Evolutionary conservation across 2,797 vertebrate species (phyloP), one percentile per base, ranked within the genome.

Genomic region (Enoplosus armatus): DNA sequence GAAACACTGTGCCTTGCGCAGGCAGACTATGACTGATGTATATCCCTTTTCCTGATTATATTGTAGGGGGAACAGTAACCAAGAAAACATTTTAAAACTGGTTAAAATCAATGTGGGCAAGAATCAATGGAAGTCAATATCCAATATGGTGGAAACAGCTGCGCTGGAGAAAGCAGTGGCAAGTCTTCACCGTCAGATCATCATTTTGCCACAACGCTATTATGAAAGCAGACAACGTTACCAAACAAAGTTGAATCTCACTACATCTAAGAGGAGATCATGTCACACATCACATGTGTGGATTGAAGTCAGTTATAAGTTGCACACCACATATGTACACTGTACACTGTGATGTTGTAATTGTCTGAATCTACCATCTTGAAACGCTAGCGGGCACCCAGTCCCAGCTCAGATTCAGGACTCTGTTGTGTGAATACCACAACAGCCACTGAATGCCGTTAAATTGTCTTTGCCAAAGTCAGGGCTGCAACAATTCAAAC

Each of bases 401-500:
- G 51, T 35, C 20, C 16, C 33, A 31, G 60, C 60, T 63, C 3
- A 63, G 29, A 67, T 24, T 73, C 18, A 22, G 31, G 43, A 54
- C 37, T 37, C 18, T 7, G 14, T 8, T 33, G 16, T 29, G 35
- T 33, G 24, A 80, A 65, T 39, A 59, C 60, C 74, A 80, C 65
- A 56, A 0, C 18, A 62, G 39, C 76, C 55, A 54, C 56, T 72
- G 53, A 71, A 77, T 56, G 48, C 29, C 58, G 33, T 63, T 59
- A 59, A 73, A 73, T 65, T 0, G 4, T 67, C 20, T 12, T 26
- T 24, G 35, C 70, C 29, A 45, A 70, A 84, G 24, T 41, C 37
- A 26, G 37, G 18, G 37, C 41, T 53, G 56, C 51, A 79, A 61
- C 68, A 53, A 72, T 20, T 65, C 50, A 75, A 53, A 72, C 35